Conservation (phyloP, 2,888 invertebrate genomes). For the Melinaea marsaeus region DNA sequence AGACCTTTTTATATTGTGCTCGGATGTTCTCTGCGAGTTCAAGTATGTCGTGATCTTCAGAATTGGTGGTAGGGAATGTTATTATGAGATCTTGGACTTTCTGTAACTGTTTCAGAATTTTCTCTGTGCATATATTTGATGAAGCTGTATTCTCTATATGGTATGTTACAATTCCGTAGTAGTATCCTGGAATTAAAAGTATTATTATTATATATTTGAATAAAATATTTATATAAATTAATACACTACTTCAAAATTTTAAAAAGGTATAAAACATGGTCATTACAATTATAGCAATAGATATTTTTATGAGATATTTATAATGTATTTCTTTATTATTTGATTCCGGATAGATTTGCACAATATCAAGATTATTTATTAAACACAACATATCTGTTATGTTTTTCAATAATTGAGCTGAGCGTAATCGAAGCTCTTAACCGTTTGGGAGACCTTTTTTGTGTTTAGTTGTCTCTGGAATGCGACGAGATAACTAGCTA, state of each 20-base stretch:
- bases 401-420: too few species aligned
- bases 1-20: slow-evolving; percentile 82
- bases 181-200: slow-evolving; percentile 77
- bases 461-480: too few species aligned
- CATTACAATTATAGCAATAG: too few species aligned
- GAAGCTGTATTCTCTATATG: slow-evolving; percentile 55
- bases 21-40: slow-evolving; percentile 80
- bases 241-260: not conserved
- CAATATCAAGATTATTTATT: too few species aligned
- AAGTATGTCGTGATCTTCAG: slow-evolving; percentile 81
- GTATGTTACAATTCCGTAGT: slow-evolving; percentile 79
- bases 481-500: too few species aligned
- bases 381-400: too few species aligned
- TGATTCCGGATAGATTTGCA: too few species aligned
- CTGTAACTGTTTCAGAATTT: slow-evolving; percentile 71
- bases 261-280: too few species aligned
- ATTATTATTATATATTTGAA: not conserved
- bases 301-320: too few species aligned
- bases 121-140: slow-evolving; percentile 64
- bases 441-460: too few species aligned
- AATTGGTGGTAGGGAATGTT: slow-evolving; percentile 81
- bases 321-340: too few species aligned
- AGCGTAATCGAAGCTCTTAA: too few species aligned
- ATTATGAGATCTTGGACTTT: slow-evolving; percentile 79
- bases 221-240: slow-evolving; percentile 20